Evolutionary conservation across 2,888 invertebrate species (phyloP).

Genomic region (Polydrusus cervinus): DNA sequence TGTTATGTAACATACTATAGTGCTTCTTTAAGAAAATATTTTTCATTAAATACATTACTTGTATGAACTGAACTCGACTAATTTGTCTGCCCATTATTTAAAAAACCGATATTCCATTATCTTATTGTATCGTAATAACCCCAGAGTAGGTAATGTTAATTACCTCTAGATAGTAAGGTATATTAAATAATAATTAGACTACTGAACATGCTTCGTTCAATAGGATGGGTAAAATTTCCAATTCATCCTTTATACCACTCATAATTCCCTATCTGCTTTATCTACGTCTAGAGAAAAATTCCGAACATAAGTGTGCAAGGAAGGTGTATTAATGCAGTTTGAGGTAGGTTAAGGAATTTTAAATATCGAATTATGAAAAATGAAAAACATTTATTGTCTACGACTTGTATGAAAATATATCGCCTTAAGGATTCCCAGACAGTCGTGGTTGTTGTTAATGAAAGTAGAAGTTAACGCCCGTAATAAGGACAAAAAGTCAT

Average conservation of each 20-base stretch:
- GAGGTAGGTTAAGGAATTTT: constrained; percentile 31
- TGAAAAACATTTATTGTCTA: neutral
- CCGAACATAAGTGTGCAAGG: constrained; percentile 37
- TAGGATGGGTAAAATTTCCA: constrained; percentile 24
- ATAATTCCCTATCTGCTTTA: constrained; percentile 29
- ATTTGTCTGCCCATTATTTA: constrained; percentile 11
- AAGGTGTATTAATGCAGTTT: constrained; percentile 30
- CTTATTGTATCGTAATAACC: constrained; percentile 36
- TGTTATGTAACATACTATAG: too few species aligned
- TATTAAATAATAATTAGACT: constrained; percentile 12
- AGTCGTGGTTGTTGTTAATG: too few species aligned
- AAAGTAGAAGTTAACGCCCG: too few species aligned
- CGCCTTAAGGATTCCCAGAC: too few species aligned
- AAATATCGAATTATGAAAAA: constrained; percentile 6
- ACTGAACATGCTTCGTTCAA: constrained; percentile 12
- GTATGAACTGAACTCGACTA: too few species aligned
- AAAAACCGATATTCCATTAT: constrained; percentile 38
- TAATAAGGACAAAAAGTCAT: too few species aligned
- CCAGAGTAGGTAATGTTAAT: constrained; percentile 32
- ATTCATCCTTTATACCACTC: constrained; percentile 23
- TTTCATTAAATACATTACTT: too few species aligned
- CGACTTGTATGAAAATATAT: neutral
- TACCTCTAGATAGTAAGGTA: constrained; percentile 15
- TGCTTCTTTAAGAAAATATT: too few species aligned
- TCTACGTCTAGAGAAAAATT: constrained; percentile 33